These are phyloP conservation scores for Pseudachorutes palmiensis DNA, from an alignment of 1,140 invertebrate species.

Conservation along the genomic window DNA sequence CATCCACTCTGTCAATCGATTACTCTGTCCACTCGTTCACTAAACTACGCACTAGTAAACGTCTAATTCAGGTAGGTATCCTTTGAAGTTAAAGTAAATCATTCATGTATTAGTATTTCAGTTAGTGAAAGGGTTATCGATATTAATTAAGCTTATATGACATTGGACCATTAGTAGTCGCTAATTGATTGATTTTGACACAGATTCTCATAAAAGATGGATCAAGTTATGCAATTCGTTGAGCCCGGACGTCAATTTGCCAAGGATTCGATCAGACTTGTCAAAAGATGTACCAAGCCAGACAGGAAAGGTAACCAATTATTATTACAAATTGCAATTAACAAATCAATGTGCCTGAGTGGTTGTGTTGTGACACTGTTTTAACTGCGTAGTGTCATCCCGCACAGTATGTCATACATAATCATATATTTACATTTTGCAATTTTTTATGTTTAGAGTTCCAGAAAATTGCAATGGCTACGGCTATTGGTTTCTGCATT, in stretches of 20 bases:
- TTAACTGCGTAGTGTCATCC: background rate
- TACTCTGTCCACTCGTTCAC: too few relatives aligned
- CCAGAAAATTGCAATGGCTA: slow-evolving; percentile 99
- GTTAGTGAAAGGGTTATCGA: too few relatives aligned
- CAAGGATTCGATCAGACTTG: slow-evolving; percentile 93
- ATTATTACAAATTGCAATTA: slow-evolving; percentile 23
- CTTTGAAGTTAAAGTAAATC: too few relatives aligned
- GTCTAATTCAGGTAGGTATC: too few relatives aligned
- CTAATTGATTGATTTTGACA: background rate
- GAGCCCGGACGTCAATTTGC: slow-evolving; percentile 93
- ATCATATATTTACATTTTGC: slow-evolving; percentile 16
- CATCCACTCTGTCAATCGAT: too few relatives aligned
- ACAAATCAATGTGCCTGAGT: background rate
- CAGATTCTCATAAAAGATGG: slow-evolving; percentile 56
- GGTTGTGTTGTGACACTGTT: background rate
- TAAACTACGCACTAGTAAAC: too few relatives aligned
- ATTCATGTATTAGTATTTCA: too few relatives aligned
- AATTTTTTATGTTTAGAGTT: slow-evolving; percentile 72
- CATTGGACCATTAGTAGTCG: background rate
- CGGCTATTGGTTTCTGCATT: slow-evolving; percentile 98
- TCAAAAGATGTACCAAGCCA: slow-evolving; percentile 98
- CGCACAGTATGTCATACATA: slow-evolving; percentile 17
- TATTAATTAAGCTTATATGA: too few relatives aligned
- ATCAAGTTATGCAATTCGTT: slow-evolving; percentile 90
- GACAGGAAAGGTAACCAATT: slow-evolving; percentile 81